These are phyloP conservation scores for Sus scrofa DNA, from an alignment of 2,113 vertebrate species.

Conservation along the genomic window DNA sequence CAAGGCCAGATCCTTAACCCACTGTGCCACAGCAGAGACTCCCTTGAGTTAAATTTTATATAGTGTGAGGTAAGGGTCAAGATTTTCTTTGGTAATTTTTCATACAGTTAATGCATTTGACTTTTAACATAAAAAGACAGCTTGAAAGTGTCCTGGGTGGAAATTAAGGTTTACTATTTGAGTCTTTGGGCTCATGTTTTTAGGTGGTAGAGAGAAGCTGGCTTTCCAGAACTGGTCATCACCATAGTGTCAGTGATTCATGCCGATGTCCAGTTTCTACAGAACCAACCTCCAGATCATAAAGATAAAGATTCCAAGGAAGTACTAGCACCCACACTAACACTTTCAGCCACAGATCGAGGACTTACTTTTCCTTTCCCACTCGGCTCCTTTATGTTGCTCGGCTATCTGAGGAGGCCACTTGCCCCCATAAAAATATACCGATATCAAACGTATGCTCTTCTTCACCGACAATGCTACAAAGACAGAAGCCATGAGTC, in stretches of 20 bases:
- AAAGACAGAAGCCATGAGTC: not conserved
- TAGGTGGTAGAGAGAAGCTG: not conserved
- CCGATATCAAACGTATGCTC: not conserved
- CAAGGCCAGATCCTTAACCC: no score
- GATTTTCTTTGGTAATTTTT: not conserved
- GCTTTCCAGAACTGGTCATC: not conserved
- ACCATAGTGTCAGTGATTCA: not conserved
- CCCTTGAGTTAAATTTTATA: conserved; percentile 36
- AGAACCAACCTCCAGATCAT: not conserved
- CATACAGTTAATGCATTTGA: not conserved
- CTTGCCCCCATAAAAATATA: not conserved
- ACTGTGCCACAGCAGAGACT: no score
- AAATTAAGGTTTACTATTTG: not conserved
- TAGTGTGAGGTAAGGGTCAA: not conserved
- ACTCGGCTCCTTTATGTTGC: not conserved
- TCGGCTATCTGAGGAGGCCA: not conserved
- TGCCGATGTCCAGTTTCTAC: not conserved
- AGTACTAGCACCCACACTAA: not conserved
- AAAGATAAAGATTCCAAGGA: not conserved
- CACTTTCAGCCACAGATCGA: not conserved
- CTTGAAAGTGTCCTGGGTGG: not conserved
- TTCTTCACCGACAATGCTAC: not conserved
- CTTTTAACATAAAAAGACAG: not conserved
- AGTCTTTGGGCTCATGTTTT: not conserved
- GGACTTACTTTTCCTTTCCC: not conserved